Base-by-base conservation (phyloP, 2,888 invertebrate genomes). In the Nycteola revayana region DNA sequence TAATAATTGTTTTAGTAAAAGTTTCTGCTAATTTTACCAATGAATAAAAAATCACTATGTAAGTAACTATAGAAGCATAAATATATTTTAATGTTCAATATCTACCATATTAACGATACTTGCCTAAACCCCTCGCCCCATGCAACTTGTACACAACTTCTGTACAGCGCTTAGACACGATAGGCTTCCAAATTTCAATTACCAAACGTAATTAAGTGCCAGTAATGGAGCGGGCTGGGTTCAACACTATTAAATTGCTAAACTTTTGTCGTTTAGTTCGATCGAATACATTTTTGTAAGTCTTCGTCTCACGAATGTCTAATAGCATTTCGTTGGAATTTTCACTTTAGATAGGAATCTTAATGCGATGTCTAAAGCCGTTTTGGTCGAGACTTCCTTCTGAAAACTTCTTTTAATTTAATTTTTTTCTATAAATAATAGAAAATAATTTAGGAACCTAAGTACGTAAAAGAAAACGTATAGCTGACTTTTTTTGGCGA, bases 151-250 rank as follows among this genome's bases (percentile, higher is more conserved):
- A n/a, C 5, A 14, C 14, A 14, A 14, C 14, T 14, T 14, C 14
- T 14, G 5, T 14, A 14, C 14, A 14, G 14, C 32, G 49, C 55
- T 49, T 62, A 70, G 69, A 65, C 69, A 60, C 66, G 66, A 71
- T 71, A 66, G 66, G 65, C 60, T 64, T 33, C 51, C 38, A 80
- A 82, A 75, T 82, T 84, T 85, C 81, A 82, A 83, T 83, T 83
- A 81, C 61, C 44, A 50, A 63, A 63, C 68, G 75, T 79, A 85
- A 85, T 86, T 83, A 83, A 80, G 77, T 76, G 77, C 60, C 66
- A 60, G 66, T 64, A 42, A 42, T 47, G 47, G 73, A 73, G 69
- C 37, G 64, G 67, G 65, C 70, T 58, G 62, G 72, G 75, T 62
- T 72, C 66, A 52, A 65, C 76, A 72, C 77, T 77, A 81, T 81